Base-by-base conservation (phyloP, 2,797 vertebrate genomes). In the Alauda arvensis region DNA sequence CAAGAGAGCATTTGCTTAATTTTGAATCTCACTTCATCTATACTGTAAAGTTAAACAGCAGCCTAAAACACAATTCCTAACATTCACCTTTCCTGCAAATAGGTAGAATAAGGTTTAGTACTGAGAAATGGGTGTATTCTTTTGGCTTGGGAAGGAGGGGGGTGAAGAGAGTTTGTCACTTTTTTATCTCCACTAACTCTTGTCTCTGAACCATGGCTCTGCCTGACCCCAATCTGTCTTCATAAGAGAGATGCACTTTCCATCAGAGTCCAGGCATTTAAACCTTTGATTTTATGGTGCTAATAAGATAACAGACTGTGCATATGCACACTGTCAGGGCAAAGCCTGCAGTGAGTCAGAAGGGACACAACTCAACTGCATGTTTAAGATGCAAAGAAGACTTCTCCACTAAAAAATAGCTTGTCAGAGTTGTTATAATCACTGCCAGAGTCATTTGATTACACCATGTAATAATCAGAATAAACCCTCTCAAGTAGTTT, bases 151-250 rank as follows among this genome's bases (percentile, higher is more conserved):
- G 16, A 62, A 49, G 29, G 21, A 69, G 26, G 10, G 8, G 49
- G 29, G 45, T 23, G 11, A 85, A 33, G 34, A 45, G 18, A 18
- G 2, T 72, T 82, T 85, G 49, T 59, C 43, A 59, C 18, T 53
- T 40, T 75, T 74, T 79, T 18, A 55, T n/a, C 25, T 85, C 33
- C 25, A 19, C 4, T 5, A n/a, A 31, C 24, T 39, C 60, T 53
- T 77, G 31, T 51, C 25, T 66, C 53, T 48, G 45, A 89, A 53
- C 19, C 28, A 31, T 21, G 28, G 56, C 59, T 67, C 12, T 59
- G 10, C 17, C 52, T 91, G 78, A 75, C 81, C 77, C 83, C 48
- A 86, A 80, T 88, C 70, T 79, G 72, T 61, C 77, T 81, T 68
- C 82, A 39, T n/a, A 68, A 72, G 66, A 77, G 43, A 77, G 25